Base-by-base conservation (phyloP, 2,797 vertebrate species). In the Sarcoramphus papa region DNA sequence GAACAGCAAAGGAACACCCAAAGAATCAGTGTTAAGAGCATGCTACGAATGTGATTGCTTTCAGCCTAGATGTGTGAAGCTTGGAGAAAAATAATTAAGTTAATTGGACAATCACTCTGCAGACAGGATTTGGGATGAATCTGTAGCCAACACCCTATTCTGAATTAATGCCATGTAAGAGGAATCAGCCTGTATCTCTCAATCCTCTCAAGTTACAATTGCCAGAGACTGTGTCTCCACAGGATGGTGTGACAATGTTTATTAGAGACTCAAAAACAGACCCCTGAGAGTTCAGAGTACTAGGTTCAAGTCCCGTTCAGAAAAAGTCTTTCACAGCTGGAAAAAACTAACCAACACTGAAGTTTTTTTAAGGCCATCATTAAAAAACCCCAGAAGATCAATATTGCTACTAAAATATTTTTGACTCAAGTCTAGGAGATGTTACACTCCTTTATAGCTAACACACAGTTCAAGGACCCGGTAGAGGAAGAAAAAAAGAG, bases 301-400 rank as follows among this genome's bases (percentile, higher is more conserved):
- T 2, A 50, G 28, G 31, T n/a, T 54, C 19, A 12, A 4, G 9
- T 19, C 18, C 53, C 41, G 43, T 0, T 5, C 31, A n/a, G 27
- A 51, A 64, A 19, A 33, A 20, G 20, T 20, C 76, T 60, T 68
- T 79, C 51, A 54, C 20, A 54, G 10, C 31, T 79, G 75, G 31
- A 7, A n/a, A 56, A 63, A 76, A 21, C 18, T n/a, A 69, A n/a
- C 9, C 37, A 53, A 5, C 19, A 9, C 6, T 7, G 10, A 57
- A 0, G 2, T 28, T 37, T 37, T 27, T 47, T 45, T 12, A 21
- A 81, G 14, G 60, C 17, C 22, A 54, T 4, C 1, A 5, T 21
- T 47, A 48, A 70, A 65, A 54, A 27, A 25, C 1, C 14, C 30
- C 48, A 63, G 37, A 27, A 53, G 11, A 65, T 23, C 41, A 60